A percentile compares a stretch with the other conserved stretches of the same genome.
These are phyloP conservation scores for Zaprionus lachaisei DNA, from an alignment of 1,140 invertebrate genomes.

Conservation along the genomic window DNA sequence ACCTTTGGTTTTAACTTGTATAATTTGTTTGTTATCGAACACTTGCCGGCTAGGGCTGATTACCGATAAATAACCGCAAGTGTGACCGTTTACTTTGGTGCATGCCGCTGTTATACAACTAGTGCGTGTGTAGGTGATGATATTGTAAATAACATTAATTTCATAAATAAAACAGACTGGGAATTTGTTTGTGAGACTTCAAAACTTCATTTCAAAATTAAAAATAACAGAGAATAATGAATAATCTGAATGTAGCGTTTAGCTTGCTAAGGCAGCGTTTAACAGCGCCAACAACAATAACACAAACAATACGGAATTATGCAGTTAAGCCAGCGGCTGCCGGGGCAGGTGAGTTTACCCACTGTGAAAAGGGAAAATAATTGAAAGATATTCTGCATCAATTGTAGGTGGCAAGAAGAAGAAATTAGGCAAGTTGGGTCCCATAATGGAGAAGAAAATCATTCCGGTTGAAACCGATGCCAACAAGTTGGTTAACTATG, in stretches of 20 bases:
- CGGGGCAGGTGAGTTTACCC: conserved; percentile 43
- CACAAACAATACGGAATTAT: conserved; percentile 52
- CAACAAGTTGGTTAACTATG: conserved; percentile 90
- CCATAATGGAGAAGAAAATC: conserved; percentile 88
- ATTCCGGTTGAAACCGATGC: conserved; percentile 95
- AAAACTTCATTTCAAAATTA: not conserved
- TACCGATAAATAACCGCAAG: conserved; percentile 34
- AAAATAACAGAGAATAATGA: conserved; percentile 38
- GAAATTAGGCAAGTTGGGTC: conserved; percentile 87
- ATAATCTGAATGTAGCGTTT: conserved; percentile 42
- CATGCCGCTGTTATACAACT: conserved; percentile 44
- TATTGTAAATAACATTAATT: conserved; percentile 43
- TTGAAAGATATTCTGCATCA: not conserved
- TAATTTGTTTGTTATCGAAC: conserved; percentile 48
- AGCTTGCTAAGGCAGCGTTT: conserved; percentile 55
- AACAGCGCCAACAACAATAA: conserved; percentile 28
- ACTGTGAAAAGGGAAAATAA: not conserved
- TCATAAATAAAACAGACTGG: conserved; percentile 1
- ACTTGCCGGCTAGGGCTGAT: conserved; percentile 43
- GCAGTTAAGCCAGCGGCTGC: conserved; percentile 64
- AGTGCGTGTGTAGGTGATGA: conserved; percentile 2
- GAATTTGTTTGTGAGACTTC: not conserved
- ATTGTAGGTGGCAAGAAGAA: conserved; percentile 83
- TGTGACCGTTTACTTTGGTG: conserved; percentile 29
- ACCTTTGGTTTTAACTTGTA: conserved; percentile 32